Percentiles rank a stretch among this genome's conserved stretches.
Evolutionary conservation across 2,888 invertebrate species (phyloP).

Genomic region (Melanostoma scalare): DNA sequence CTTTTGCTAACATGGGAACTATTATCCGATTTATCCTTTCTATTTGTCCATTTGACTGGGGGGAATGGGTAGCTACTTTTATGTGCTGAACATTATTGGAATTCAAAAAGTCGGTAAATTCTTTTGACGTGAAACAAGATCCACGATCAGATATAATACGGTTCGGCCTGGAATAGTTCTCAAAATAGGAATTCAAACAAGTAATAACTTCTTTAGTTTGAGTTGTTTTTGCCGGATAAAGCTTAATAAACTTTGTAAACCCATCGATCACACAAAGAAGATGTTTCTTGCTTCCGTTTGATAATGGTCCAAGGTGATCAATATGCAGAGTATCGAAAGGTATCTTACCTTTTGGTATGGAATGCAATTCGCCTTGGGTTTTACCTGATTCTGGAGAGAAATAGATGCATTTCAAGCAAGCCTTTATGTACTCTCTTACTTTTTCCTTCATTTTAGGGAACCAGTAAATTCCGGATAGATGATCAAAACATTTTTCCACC

Average conservation of each 20-base stretch:
- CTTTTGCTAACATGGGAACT: slow-evolving; percentile 55
- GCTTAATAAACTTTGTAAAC: slow-evolving; percentile 78
- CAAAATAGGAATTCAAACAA: slow-evolving; percentile 72
- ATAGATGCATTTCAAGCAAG: slow-evolving; percentile 13
- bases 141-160: slow-evolving; percentile 79
- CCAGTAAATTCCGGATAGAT: slow-evolving; percentile 14
- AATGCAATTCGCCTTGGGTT: slow-evolving; percentile 1
- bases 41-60: slow-evolving; percentile 46
- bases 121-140: slow-evolving; percentile 78
- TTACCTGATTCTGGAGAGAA: slow-evolving; percentile 18
- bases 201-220: too few relatives aligned
- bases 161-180: slow-evolving; percentile 68
- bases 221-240: slow-evolving; percentile 76
- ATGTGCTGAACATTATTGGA: slow-evolving; percentile 67
- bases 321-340: slow-evolving; percentile 65
- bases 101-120: slow-evolving; percentile 76
- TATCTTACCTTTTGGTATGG: neutral
- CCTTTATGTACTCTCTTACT: neutral
- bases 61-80: slow-evolving; percentile 23
- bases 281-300: slow-evolving; percentile 76
- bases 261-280: slow-evolving; percentile 78
- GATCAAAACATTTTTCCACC: neutral
- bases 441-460: slow-evolving; percentile 39
- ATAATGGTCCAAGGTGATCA: slow-evolving; percentile 81
- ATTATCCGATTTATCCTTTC: slow-evolving; percentile 53